Percentiles rank a stretch among this genome's conserved stretches.
phyloP scores from a whole-genome alignment of 2,888 invertebrate genomes.

The Antitype chi region DNA sequence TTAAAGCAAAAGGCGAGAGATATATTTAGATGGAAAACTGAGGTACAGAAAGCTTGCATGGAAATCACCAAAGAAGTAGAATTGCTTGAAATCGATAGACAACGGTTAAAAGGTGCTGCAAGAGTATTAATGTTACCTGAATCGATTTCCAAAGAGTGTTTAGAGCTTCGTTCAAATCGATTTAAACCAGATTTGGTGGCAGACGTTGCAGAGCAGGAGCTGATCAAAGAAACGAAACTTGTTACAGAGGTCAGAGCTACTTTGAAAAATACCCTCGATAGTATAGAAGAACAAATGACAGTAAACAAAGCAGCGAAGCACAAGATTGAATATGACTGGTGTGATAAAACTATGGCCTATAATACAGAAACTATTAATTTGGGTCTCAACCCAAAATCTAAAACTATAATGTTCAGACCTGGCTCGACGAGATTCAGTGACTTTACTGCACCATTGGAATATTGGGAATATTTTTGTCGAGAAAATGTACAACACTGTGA shows the following conservation, averaged over 20 bases:
- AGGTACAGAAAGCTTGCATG: constrained; percentile 93
- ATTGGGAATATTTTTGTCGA: constrained; percentile 96
- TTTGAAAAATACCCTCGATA: constrained; percentile 91
- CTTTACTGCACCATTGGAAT: constrained; percentile 92
- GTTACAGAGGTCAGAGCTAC: constrained; percentile 92
- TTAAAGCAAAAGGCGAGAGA: constrained; percentile 92
- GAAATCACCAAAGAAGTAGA: constrained; percentile 93
- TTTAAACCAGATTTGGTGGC: constrained; percentile 94
- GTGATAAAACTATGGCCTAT: constrained; percentile 96
- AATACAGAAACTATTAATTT: constrained; percentile 93
- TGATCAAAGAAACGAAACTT: constrained; percentile 94
- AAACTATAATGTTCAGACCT: constrained; percentile 94
- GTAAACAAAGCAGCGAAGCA: constrained; percentile 95
- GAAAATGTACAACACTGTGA: constrained; percentile 95
- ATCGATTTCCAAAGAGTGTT: constrained; percentile 94
- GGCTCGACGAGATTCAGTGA: constrained; percentile 95
- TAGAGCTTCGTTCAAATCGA: constrained; percentile 93
- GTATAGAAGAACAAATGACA: constrained; percentile 93
- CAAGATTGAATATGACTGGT: constrained; percentile 97
- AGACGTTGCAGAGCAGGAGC: constrained; percentile 94
- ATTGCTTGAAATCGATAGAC: constrained; percentile 92
- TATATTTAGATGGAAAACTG: constrained; percentile 94
- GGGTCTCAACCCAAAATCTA: constrained; percentile 92
- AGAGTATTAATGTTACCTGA: constrained; percentile 93
- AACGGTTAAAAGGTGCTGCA: constrained; percentile 92